Evolutionary conservation across 2,113 vertebrate genomes (phyloP), one percentile per base, ranked within the genome.

Genomic region (Panurus biarmicus): DNA sequence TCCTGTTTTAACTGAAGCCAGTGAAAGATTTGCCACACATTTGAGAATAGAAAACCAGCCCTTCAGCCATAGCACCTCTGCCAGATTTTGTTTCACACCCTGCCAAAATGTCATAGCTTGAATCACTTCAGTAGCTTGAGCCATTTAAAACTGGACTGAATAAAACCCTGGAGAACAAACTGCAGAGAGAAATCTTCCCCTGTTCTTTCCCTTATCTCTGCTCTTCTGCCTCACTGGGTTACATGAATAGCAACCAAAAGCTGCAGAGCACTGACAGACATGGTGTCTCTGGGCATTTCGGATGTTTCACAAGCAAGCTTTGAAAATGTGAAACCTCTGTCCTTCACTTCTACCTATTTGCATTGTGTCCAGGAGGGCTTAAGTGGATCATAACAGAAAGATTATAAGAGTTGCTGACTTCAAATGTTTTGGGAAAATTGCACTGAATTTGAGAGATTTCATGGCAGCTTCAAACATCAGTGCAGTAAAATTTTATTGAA

Each of bases 11-110:
- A 54, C n/a, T 53, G 69, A 80, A 90, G 58, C 79, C 83, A 56
- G 60, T 1, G 18, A 73, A 74, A 79, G 85, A 62, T 95, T 88
- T 88, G 87, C 83, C 60, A 80, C 90, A 85, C 75, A 40, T 94
- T 92, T 90, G 75, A 81, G 40, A 51, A 80, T 81, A 95, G 80
- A 95, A 90, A 82, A 94, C 64, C 82, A 87, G 80, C 50, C 80
- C 74, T 94, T 85, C 50, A 85, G 80, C 70, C 67, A 15, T 1
- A 85, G 73, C 90, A 89, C 82, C 77, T 92, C 90, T 92, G 89
- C 87, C 92, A 89, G 81, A 35, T 69, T 94, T 80, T 71, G 66
- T 96, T 97, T 97, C 89, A 93, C 92, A 86, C 84, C 62, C 95
- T 95, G 96, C 90, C 93, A 96, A 86, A 94, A 89, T 91, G 94